Base-by-base conservation (phyloP, 1,140 invertebrate genomes). In the Goniozus legneri region DNA sequence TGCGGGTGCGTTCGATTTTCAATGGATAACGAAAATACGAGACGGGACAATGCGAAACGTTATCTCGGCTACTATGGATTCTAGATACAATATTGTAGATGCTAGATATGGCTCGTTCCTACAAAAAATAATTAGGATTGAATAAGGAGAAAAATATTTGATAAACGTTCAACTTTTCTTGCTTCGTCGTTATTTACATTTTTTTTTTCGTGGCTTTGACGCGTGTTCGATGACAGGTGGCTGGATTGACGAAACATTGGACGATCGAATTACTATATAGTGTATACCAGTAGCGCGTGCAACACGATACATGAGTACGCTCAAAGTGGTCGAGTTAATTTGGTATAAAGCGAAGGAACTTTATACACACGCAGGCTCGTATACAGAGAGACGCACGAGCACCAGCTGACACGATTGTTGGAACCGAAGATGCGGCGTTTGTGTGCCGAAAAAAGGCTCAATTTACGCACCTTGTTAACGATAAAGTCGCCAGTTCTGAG, bases 231-330 rank as follows among this genome's bases (percentile, higher is more conserved):
- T 54, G 60, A 66, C 60, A 64, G 62, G 50, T 62, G 57, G 58
- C 18, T 47, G 41, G 51, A 58, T 54, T 57, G 49, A 49, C 24
- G 47, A 65, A 59, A 62, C 55, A 46, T 33, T 38, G 10, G 35
- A 59, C 57, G 58, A 69, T 69, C 62, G 53, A 60, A 61, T 68
- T 45, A 39, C 65, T 20, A 34, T n/a, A n/a, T 22, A 50, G 64
- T 68, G 67, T 69, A 69, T 68, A 65, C 62, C 62, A 37, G 65
- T 68, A 68, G 65, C 62, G n/a, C n/a, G 42, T 58, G 65, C 44
- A 69, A 69, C 37, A 42, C 39, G 58, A 69, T 67, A 62, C 53
- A 47, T n/a, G 33, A 37, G 46, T 3, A 47, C 30, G 22, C 45
- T 39, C 10, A 55, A 48, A 54, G 56, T 51, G 48, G 45, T 36